phyloP scores from a whole-genome alignment of 1,140 invertebrate species.

The Hycleus phaleratus region DNA sequence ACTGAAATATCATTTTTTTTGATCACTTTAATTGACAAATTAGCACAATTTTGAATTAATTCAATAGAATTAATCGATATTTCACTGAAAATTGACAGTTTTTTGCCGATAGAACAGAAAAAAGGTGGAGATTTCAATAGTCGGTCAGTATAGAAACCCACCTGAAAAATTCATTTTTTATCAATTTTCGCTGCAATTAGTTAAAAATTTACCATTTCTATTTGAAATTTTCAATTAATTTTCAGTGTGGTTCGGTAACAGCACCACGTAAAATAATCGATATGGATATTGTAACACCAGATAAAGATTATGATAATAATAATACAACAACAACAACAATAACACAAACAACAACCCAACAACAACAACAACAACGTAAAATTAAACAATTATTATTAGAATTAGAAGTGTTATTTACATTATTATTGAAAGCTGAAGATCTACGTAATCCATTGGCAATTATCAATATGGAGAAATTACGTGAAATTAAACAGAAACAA shows the following conservation, averaged over 20 bases:
- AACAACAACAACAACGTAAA: slow-evolving; percentile 41
- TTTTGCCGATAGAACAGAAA: too few relatives aligned
- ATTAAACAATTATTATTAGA: slow-evolving; percentile 72
- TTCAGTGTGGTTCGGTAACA: slow-evolving; percentile 77
- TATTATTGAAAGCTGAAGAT: slow-evolving; percentile 65
- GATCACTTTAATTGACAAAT: too few relatives aligned
- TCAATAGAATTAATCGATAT: too few relatives aligned
- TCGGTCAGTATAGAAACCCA: not conserved
- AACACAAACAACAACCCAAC: slow-evolving; percentile 20
- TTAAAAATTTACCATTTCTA: too few relatives aligned
- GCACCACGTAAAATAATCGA: slow-evolving; percentile 91
- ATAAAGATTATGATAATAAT: slow-evolving; percentile 46
- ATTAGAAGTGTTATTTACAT: slow-evolving; percentile 67
- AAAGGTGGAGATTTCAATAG: too few relatives aligned
- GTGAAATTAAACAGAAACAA: slow-evolving; percentile 38
- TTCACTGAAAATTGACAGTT: too few relatives aligned
- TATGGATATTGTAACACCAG: slow-evolving; percentile 64
- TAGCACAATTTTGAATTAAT: too few relatives aligned
- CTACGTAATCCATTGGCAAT: slow-evolving; percentile 63
- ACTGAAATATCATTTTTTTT: too few relatives aligned
- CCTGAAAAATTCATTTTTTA: too few relatives aligned
- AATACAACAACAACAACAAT: slow-evolving; percentile 43
- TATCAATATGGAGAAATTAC: slow-evolving; percentile 50
- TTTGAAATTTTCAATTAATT: not conserved
- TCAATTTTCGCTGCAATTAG: too few relatives aligned